Evolutionary conservation across 2,797 vertebrate species (phyloP).

Genomic region (Urosaurus nigricauda): DNA sequence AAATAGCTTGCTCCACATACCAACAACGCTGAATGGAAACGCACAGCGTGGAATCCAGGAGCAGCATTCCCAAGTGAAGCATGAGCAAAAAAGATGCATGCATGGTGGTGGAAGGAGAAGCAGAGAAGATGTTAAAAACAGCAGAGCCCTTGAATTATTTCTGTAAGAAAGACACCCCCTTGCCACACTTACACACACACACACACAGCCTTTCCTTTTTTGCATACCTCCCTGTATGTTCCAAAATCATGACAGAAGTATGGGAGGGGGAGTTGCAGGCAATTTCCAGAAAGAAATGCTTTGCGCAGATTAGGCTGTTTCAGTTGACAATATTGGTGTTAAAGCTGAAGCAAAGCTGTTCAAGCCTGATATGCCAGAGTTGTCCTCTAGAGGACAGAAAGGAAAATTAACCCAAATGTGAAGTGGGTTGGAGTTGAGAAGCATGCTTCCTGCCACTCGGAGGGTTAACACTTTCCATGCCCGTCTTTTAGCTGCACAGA

Average conservation of each 20-base stretch:
- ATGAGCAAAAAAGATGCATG: background rate
- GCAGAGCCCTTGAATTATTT: background rate
- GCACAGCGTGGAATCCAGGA: background rate
- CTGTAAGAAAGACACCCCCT: background rate
- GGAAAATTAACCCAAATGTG: constrained; percentile 40
- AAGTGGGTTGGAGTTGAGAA: constrained; percentile 10
- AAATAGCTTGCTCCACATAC: constrained; percentile 24
- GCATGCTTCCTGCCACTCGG: background rate
- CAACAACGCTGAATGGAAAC: constrained; percentile 34
- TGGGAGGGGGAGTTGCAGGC: constrained; percentile 4
- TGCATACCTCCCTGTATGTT: background rate
- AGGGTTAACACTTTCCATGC: constrained; percentile 26
- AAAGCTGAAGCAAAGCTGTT: constrained; percentile 42
- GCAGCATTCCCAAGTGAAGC: background rate
- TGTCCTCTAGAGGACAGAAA: background rate
- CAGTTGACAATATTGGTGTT: background rate
- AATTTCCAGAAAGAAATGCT: background rate
- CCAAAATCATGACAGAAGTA: background rate
- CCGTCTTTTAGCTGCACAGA: background rate
- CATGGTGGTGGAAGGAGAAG: background rate
- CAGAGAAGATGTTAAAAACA: background rate
- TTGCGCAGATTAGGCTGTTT: constrained; percentile 18
- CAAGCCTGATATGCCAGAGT: background rate
- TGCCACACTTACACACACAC: too few species aligned
- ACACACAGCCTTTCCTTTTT: background rate